phyloP scores from a whole-genome alignment of 2,888 invertebrate genomes.

The Archips crataeganus region DNA sequence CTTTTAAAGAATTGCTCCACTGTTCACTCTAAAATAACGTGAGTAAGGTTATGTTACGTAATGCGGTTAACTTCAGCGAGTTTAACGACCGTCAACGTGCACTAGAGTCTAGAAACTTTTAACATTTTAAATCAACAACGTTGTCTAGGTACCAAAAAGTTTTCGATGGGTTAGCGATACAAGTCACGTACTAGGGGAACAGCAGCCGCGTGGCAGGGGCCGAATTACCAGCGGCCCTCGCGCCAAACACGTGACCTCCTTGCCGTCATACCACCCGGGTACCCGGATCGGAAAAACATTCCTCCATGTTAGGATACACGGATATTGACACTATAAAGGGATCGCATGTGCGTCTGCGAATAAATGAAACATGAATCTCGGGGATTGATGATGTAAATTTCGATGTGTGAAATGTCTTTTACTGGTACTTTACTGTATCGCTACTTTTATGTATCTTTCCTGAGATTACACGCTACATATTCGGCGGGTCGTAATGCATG shows the following conservation, averaged over 20 bases:
- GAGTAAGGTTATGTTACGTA: slow-evolving; percentile 14
- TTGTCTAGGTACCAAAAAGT: slow-evolving; percentile 57
- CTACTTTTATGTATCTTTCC: background rate
- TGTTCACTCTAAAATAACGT: slow-evolving; percentile 4
- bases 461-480: slow-evolving; percentile 11
- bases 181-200: slow-evolving; percentile 61
- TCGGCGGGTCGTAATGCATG: slow-evolving; percentile 8
- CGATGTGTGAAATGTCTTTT: slow-evolving; percentile 10
- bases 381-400: slow-evolving; percentile 18
- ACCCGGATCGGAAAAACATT: slow-evolving; percentile 51
- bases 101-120: slow-evolving; percentile 41
- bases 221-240: slow-evolving; percentile 56
- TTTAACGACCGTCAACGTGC: slow-evolving; percentile 30
- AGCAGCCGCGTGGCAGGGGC: slow-evolving; percentile 54
- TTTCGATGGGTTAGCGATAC: slow-evolving; percentile 55
- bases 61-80: slow-evolving; percentile 24
- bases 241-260: slow-evolving; percentile 56
- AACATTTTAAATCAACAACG: slow-evolving; percentile 56
- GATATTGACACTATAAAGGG: slow-evolving; percentile 50
- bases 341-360: slow-evolving; percentile 26
- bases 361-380: slow-evolving; percentile 17
- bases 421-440: background rate
- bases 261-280: slow-evolving; percentile 48
- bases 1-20: too few relatives aligned
- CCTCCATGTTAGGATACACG: slow-evolving; percentile 49